Evolutionary conservation across 1,140 invertebrate species (phyloP), one percentile per base, ranked within the genome.

Genomic region (Drosophila funebris): DNA sequence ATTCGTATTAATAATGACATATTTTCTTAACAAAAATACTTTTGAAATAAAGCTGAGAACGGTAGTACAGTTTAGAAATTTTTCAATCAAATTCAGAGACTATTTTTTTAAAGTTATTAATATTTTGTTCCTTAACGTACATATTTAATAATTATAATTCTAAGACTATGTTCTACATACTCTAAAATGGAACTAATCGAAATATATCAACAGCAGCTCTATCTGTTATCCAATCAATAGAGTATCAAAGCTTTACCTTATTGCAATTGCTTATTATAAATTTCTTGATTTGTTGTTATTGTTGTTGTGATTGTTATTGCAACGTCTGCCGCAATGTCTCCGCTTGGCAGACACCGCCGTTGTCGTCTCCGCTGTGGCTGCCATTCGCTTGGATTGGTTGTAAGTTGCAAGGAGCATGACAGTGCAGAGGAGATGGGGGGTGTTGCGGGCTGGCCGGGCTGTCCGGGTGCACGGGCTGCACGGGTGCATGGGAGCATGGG

Each of bases 241-340:
- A 63, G 44, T 27, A 63, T 63, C 46, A 41, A 29, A 24, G 14
- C 16, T 63, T 29, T 41, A 52, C 9, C 31, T 14, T 46, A n/a
- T 7, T 14, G n/a, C 33, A 18, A 29, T 39, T n/a, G 53, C 24
- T 14, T 16, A 54, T 63, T 50, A 46, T 14, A 16, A 54, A 36
- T 77, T 70, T 60, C 33, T 70, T 54, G 52, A 62, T 29, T 33
- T 58, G 50, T 53, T 63, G 56, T 43, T 46, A 37, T 53, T 54
- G 31, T 48, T 60, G 37, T 41, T 67, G 72, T 66, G 54, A 43
- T 54, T 78, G 74, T 87, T 87, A 87, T 85, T 87, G 82, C 82
- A 81, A 54, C 68, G 82, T 85, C 82, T 85, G 82, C 82, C 82
- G 83, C 70, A 82, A 81, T 87, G 78, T 85, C 82, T 85, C 63